Percentiles rank a stretch among this genome's conserved stretches.
Conservation (phyloP, 1,140 invertebrate species). For the Mya arenaria region DNA sequence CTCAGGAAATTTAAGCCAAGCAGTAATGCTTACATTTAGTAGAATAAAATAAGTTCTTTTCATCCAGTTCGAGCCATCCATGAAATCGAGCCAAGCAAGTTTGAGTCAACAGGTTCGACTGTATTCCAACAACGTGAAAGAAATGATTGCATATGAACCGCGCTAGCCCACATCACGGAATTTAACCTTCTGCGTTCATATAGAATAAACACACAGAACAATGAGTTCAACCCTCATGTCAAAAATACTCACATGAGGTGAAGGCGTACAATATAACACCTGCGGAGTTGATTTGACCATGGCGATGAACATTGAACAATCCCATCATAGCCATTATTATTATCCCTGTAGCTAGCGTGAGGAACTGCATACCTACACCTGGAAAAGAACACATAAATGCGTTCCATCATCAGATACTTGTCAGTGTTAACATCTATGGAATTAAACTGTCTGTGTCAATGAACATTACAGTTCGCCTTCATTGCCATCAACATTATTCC, state of each 20-base stretch:
- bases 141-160: too few relatives aligned
- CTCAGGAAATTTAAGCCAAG: too few relatives aligned
- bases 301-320: conserved; percentile 83
- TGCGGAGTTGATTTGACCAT: conserved; percentile 83
- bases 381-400: conserved; percentile 6
- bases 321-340: conserved; percentile 82
- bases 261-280: conserved; percentile 83
- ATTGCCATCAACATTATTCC: neutral
- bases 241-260: conserved; percentile 82
- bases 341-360: conserved; percentile 82
- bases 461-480: neutral
- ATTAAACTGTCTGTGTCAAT: neutral
- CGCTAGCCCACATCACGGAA: too few relatives aligned
- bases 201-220: too few relatives aligned
- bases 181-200: too few relatives aligned
- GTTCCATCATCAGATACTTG: neutral
- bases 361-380: conserved; percentile 83
- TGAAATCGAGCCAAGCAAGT: too few relatives aligned
- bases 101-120: too few relatives aligned
- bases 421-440: neutral
- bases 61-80: too few relatives aligned
- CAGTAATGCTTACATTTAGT: too few relatives aligned
- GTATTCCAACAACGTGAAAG: too few relatives aligned
- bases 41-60: too few relatives aligned
- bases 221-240: too few relatives aligned